Conservation (phyloP, 1,140 invertebrate genomes). For the Drosophila triauraria region DNA sequence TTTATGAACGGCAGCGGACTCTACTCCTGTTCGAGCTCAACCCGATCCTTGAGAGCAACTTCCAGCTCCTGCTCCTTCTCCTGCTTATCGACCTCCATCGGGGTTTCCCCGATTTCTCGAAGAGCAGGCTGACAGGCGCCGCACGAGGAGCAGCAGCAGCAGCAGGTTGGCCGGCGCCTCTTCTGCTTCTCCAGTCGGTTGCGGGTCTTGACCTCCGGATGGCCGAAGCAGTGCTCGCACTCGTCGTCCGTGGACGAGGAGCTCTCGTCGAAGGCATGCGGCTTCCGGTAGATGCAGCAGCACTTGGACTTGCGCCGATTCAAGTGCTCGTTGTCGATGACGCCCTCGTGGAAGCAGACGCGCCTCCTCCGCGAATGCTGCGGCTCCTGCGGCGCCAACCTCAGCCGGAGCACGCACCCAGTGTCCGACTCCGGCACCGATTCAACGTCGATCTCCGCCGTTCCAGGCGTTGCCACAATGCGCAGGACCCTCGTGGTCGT, state of each 20-base stretch:
- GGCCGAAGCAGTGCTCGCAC: constrained; percentile 94
- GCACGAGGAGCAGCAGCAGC: not conserved
- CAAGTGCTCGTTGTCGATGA: constrained; percentile 96
- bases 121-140: not conserved
- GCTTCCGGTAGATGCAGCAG: constrained; percentile 95
- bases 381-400: constrained; percentile 88
- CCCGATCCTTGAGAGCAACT: too few relatives aligned
- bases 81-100: not conserved
- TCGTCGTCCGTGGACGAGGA: constrained; percentile 92
- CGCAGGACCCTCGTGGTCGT: not conserved
- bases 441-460: not conserved
- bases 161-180: not conserved
- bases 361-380: constrained; percentile 84
- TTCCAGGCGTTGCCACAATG: not conserved
- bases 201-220: constrained; percentile 90
- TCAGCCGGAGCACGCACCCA: constrained; percentile 30
- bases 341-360: constrained; percentile 94
- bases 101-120: not conserved
- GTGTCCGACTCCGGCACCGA: not conserved
- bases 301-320: constrained; percentile 98
- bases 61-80: too few relatives aligned
- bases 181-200: constrained; percentile 66
- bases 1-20: too few relatives aligned
- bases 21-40: too few relatives aligned
- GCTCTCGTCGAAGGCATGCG: constrained; percentile 91